Evolutionary conservation across 1,140 invertebrate species (phyloP).

Genomic region (Aphelenchoides avenae): DNA sequence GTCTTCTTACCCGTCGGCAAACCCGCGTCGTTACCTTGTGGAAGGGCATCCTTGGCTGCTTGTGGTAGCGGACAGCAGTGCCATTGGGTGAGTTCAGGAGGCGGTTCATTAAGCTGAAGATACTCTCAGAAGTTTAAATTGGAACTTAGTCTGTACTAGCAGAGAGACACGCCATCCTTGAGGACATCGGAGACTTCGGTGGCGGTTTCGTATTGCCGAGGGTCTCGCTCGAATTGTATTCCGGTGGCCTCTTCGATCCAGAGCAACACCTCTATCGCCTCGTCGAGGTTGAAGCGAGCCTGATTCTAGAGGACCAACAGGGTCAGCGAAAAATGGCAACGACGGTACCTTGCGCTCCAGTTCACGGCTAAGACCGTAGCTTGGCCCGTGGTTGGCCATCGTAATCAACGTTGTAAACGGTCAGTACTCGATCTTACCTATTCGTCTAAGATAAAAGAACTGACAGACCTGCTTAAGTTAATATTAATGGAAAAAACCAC

Average conservation of each 20-base stretch:
- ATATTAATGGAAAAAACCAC: too few species aligned
- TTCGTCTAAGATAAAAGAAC: too few species aligned
- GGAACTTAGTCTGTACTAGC: constrained; percentile 59
- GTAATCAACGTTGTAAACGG: background rate
- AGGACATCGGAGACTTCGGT: constrained; percentile 63
- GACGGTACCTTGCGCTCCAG: constrained; percentile 64
- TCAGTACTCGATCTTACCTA: too few species aligned
- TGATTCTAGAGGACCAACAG: constrained; percentile 60
- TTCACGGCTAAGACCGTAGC: constrained; percentile 65
- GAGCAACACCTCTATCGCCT: constrained; percentile 62
- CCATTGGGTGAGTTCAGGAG: constrained; percentile 16
- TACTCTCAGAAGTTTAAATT: constrained; percentile 9
- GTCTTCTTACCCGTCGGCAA: too few species aligned
- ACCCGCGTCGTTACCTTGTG: constrained; percentile 51
- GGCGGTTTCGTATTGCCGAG: constrained; percentile 60
- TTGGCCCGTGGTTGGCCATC: constrained; percentile 65
- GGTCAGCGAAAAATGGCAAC: constrained; percentile 21
- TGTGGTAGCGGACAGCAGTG: constrained; percentile 39
- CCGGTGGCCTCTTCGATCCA: constrained; percentile 63
- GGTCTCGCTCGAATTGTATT: constrained; percentile 58
- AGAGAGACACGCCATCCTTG: constrained; percentile 64
- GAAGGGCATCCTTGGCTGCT: constrained; percentile 55
- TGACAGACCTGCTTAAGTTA: too few species aligned
- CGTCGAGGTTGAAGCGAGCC: constrained; percentile 64
- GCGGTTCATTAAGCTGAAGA: constrained; percentile 40